A percentile compares a stretch with the other conserved stretches of the same genome.
phyloP scores from a whole-genome alignment of 2,113 vertebrate genomes.

The Petaurus breviceps region DNA sequence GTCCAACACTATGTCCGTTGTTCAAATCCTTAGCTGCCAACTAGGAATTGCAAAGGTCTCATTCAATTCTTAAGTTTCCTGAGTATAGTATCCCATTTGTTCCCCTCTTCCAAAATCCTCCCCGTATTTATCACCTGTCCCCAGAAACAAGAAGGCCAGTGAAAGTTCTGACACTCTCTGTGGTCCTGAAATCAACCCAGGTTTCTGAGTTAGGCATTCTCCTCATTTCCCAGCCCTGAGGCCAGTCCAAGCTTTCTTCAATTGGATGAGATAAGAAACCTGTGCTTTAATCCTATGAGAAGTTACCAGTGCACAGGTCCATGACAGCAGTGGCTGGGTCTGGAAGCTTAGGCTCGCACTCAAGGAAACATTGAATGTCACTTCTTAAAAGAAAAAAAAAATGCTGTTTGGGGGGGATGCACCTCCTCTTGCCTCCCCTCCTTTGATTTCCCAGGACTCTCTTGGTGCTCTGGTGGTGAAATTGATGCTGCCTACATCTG shows the following conservation, averaged over 20 bases:
- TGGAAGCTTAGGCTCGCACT: conserved; percentile 58
- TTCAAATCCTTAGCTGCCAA: neutral
- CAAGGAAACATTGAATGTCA: conserved; percentile 52
- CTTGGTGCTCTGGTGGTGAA: neutral
- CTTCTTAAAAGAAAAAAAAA: conserved; percentile 57
- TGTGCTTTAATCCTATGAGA: neutral
- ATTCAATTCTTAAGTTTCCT: neutral
- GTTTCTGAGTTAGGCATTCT: neutral
- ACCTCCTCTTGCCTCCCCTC: neutral
- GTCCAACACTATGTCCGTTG: neutral
- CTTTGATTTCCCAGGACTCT: neutral
- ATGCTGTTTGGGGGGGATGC: neutral
- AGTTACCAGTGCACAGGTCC: conserved; percentile 54
- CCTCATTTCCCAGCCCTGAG: neutral
- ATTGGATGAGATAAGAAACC: conserved; percentile 23
- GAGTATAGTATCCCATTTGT: neutral
- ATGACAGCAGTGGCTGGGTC: conserved; percentile 64
- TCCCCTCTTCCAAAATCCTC: neutral
- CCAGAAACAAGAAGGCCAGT: neutral
- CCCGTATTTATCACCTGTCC: neutral
- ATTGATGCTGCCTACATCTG: neutral
- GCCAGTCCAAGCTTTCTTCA: neutral
- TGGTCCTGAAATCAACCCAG: conserved; percentile 54
- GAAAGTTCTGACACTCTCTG: conserved; percentile 38
- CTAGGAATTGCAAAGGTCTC: neutral